Base-by-base conservation (phyloP, 2,113 vertebrate genomes). In the Poicephalus meyeri region DNA sequence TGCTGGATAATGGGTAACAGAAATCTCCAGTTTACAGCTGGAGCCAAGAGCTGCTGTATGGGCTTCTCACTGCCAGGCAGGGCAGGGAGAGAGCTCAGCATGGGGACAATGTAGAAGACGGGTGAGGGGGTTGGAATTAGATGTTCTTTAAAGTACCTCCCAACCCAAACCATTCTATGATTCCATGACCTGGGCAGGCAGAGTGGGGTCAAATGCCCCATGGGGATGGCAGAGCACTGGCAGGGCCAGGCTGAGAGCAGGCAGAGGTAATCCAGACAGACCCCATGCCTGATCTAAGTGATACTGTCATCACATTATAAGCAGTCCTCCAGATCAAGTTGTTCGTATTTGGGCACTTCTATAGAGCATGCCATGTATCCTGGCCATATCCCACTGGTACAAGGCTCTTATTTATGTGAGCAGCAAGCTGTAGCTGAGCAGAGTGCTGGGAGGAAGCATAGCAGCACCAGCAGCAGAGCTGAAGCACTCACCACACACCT, bases 1-100 rank as follows among this genome's bases (percentile, higher is more conserved):
- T 39, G 49, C 64, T 78, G 80, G 92, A 84, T 95, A 92, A 95
- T 73, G 76, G 42, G n/a, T 90, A 86, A 86, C 72, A 88, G 63
- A 93, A 96, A 92, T 91, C 91, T 89, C 70, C 65, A 7, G 4
- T 93, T 73, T 91, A 64, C 60, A 84, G 60, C 76, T 80, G 86
- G 73, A 83, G 68, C 13, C 37, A 50, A 72, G 28, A 88, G 35
- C 39, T 79, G 42, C 17, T 44, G 14, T 56, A 84, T 4, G 5
- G 49, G 56, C 10, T 76, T n/a, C 28, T 49, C 47, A 29, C 15
- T 4, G 13, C 13, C 3, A 28, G 19, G 37, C 37, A 93, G 71
- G 46, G 72, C 41, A 88, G 37, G 8, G 28, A 81, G 60, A 79
- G 23, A 28, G 31, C 39, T 88, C 42, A 60, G 37, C 53, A 47